Conservation (phyloP, 2,113 vertebrate genomes). For the Excalfactoria chinensis region DNA sequence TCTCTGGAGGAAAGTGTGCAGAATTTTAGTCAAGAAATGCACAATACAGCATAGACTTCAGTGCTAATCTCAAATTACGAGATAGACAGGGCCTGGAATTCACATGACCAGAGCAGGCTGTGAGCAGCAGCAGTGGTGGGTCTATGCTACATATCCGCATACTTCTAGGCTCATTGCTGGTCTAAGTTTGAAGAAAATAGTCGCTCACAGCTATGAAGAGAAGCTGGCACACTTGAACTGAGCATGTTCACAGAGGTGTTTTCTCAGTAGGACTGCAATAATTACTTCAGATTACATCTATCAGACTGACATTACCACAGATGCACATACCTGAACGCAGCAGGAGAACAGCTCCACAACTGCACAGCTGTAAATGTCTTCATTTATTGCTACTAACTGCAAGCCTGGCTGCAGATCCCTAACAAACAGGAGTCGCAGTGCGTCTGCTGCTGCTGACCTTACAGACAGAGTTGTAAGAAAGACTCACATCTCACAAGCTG, state of each 20-base stretch:
- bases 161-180: neutral
- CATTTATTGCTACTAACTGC: neutral
- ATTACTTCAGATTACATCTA: neutral
- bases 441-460: neutral
- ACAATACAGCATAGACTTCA: fast-evolving
- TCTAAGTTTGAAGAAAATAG: neutral
- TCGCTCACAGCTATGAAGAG: neutral
- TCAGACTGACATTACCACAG: neutral
- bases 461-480: neutral
- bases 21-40: neutral
- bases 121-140: neutral
- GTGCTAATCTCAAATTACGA: neutral
- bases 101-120: neutral
- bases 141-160: fast-evolving
- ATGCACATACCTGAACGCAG: neutral
- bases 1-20: neutral
- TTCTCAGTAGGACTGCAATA: neutral
- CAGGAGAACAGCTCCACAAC: neutral
- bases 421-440: neutral
- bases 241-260: neutral
- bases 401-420: neutral
- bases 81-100: neutral
- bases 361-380: neutral
- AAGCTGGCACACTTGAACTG: neutral
- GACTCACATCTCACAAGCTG: neutral